Base-by-base conservation (phyloP, 2,888 invertebrate species). In the Sphaerophoria taeniata region DNA sequence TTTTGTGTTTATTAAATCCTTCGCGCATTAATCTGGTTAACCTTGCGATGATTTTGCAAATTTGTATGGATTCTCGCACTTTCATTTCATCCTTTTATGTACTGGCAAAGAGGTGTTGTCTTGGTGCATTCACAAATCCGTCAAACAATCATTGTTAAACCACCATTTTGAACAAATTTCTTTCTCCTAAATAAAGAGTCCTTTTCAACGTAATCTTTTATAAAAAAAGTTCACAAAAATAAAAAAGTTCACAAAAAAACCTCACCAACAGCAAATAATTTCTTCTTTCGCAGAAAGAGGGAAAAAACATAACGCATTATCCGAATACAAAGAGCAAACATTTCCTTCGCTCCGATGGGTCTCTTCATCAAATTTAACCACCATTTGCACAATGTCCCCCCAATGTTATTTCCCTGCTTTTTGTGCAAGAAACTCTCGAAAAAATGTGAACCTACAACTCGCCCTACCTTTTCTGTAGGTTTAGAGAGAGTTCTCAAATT, bases 281-380 rank as follows among this genome's bases (percentile, higher is more conserved):
- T 61, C 36, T 70, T 39, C 9, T 16, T 55, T 6, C 58, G 5
- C 12, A 60, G 0, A 16, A n/a, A 43, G 63, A 58, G 6, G 5
- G 4, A 31, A 16, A 45, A 33, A 31, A 60, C 73, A 72, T 49
- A 69, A 58, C 61, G 61, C 72, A 71, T 82, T 83, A 83, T 78
- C 33, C 65, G 56, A 71, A 83, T 56, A 73, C 72, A 73, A 81
- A 82, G 65, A 82, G 78, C 67, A 83, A 78, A 79, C 74, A 79
- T 79, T 78, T 83, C 53, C 65, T 51, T 63, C 51, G 74, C 83
- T 79, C 45, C 70, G 74, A 36, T 63, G 65, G 47, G 47, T 67
- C 74, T 70, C 70, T 56, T 78, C 79, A 78, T 78, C 83, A 79
- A 83, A 79, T 83, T 79, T 58, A 73, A 63, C 73, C 77, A 73